A percentile compares a stretch with the other conserved stretches of the same genome.
Conservation (phyloP, 2,888 invertebrate species). For the Vesta saturnalis region DNA sequence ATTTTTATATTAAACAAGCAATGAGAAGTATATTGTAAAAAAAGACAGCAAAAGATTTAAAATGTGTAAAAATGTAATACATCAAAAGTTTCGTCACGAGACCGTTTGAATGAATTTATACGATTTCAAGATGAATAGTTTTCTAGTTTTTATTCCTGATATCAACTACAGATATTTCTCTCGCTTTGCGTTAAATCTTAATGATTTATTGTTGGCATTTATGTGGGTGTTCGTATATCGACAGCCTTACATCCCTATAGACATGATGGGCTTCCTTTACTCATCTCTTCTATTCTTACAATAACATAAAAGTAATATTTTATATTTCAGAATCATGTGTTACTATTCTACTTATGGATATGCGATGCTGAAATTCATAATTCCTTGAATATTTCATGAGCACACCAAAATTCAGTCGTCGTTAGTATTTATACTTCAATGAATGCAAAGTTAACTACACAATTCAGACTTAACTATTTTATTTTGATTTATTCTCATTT, state of each 20-base stretch:
- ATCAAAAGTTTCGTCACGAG: background rate
- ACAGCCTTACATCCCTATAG: slow-evolving; percentile 32
- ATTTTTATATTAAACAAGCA: slow-evolving; percentile 34
- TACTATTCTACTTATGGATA: slow-evolving; percentile 10
- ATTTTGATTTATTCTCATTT: background rate
- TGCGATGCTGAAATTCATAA: slow-evolving; percentile 10
- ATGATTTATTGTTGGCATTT: slow-evolving; percentile 45
- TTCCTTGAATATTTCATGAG: slow-evolving; percentile 15
- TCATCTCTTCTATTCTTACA: slow-evolving; percentile 30
- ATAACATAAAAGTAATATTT: slow-evolving; percentile 29
- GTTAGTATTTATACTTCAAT: slow-evolving; percentile 7
- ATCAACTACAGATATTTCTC: slow-evolving; percentile 34
- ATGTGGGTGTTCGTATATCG: slow-evolving; percentile 33
- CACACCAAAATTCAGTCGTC: background rate
- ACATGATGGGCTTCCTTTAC: slow-evolving; percentile 29
- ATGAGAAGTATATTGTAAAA: slow-evolving; percentile 13
- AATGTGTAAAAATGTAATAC: background rate
- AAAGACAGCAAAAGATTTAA: slow-evolving; percentile 4
- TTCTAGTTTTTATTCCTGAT: slow-evolving; percentile 35
- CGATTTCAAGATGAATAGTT: slow-evolving; percentile 53
- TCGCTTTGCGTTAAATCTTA: slow-evolving; percentile 42
- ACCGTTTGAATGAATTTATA: slow-evolving; percentile 47
- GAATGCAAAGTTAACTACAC: slow-evolving; percentile 6
- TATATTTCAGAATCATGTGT: slow-evolving; percentile 17
- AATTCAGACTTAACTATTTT: background rate